phyloP scores from a whole-genome alignment of 2,888 invertebrate species.

The Spodoptera littoralis region DNA sequence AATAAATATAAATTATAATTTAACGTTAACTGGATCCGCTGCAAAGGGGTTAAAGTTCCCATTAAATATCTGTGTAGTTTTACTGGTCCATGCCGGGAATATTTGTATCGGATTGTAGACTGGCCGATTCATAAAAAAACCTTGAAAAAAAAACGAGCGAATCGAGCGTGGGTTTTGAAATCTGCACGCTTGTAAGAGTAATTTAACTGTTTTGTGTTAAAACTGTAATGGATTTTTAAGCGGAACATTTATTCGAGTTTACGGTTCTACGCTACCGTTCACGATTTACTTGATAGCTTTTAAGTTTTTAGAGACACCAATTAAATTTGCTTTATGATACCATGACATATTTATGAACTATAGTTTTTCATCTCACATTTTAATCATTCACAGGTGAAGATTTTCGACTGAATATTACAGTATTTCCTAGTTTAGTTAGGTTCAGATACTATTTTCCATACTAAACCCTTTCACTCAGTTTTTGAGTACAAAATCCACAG shows the following conservation, averaged over 20 bases:
- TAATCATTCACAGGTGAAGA: too few species aligned
- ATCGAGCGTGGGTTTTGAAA: slow-evolving; percentile 71
- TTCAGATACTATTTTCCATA: too few species aligned
- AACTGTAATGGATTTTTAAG: slow-evolving; percentile 62
- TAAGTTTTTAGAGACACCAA: slow-evolving; percentile 15
- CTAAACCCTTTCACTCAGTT: too few species aligned
- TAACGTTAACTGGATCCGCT: slow-evolving; percentile 41
- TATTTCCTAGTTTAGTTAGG: too few species aligned
- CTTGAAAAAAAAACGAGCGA: slow-evolving; percentile 67
- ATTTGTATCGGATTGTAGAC: slow-evolving; percentile 71
- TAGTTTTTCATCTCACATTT: too few species aligned
- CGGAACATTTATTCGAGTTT: slow-evolving; percentile 59
- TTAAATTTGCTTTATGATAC: not conserved
- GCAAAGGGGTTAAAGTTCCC: slow-evolving; percentile 71
- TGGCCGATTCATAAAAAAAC: slow-evolving; percentile 63
- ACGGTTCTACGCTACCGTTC: slow-evolving; percentile 59
- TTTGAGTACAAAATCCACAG: too few species aligned
- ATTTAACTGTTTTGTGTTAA: slow-evolving; percentile 62
- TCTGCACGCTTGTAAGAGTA: slow-evolving; percentile 62
- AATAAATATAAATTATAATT: slow-evolving; percentile 45
- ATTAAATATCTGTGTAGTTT: slow-evolving; percentile 69
- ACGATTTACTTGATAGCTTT: slow-evolving; percentile 34
- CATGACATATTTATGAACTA: too few species aligned
- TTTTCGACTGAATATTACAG: too few species aligned
- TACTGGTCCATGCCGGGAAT: slow-evolving; percentile 70